Base-by-base conservation (phyloP, 2,113 vertebrate genomes). In the Nicator chloris region DNA sequence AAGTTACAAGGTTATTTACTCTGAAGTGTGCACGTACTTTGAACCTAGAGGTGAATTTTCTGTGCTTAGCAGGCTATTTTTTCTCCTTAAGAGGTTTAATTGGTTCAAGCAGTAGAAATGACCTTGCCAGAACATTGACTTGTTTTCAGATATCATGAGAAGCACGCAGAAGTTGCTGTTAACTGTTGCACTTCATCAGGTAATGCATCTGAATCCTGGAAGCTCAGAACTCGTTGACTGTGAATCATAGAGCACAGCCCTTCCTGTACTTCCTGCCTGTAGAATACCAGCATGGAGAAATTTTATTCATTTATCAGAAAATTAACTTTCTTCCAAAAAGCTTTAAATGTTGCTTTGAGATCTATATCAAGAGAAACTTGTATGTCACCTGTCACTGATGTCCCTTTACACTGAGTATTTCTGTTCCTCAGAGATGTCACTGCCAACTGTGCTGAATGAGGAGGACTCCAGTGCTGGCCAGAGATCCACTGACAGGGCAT, bases 81-180 rank as follows among this genome's bases (percentile, higher is more conserved):
- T 82, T 49, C 16, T 84, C 28, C 66, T 87, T 61, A 72, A 50
- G 57, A 18, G 4, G 6, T 86, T 84, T 87, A 76, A 72, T 82
- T 82, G 19, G 50, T 71, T 81, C 35, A 54, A 91, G 59, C 13
- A n/a, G 39, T 24, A 82, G 66, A 72, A 92, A 94, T 44, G 16
- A 86, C 78, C 66, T 96, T 86, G 61, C 59, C 54, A 80, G 71
- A 92, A 57, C 49, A 87, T 71, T 47, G 27, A 51, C 39, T 39
- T 75, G 8, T 61, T 90, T 68, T 80, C 20, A 66, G 13, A 20
- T 59, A 15, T 8, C 2, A 15, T 85, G 54, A 86, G 45, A 87
- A 82, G 33, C 8, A 13, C 44, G 66, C 20, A 49, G 54, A 56
- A 47, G 51, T 22, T 17, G 26, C n/a, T 50, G 60, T 40, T 88